phyloP scores from a whole-genome alignment of 2,888 invertebrate species.

The Chirona hameri region DNA sequence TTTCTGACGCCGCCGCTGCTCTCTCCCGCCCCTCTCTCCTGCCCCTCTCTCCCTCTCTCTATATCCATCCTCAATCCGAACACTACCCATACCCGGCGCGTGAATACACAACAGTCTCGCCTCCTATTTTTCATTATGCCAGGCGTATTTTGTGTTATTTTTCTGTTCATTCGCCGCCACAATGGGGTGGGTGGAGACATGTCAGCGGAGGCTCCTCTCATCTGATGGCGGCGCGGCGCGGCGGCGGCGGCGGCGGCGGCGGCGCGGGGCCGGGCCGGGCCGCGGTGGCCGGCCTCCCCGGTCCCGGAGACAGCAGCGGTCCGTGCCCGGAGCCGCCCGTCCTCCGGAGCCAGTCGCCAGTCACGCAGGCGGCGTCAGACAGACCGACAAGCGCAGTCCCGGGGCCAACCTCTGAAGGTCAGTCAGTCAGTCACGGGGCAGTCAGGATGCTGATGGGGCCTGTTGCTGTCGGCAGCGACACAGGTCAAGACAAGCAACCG shows the following conservation, averaged over 20 bases:
- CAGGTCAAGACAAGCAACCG: too few relatives aligned
- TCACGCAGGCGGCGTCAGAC: background rate
- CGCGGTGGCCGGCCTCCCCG: background rate
- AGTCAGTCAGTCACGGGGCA: too few relatives aligned
- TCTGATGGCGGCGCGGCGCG: background rate
- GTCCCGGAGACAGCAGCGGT: background rate
- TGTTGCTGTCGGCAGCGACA: too few relatives aligned
- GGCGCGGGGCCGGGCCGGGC: background rate
- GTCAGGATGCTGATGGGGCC: too few relatives aligned
- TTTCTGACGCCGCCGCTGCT: background rate
- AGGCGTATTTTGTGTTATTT: slow-evolving; percentile 26
- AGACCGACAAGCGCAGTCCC: background rate
- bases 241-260: background rate
- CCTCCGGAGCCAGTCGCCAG: background rate
- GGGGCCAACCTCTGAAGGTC: too few relatives aligned
- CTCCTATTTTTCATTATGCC: slow-evolving; percentile 12
- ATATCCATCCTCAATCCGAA: background rate
- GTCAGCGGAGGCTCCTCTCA: background rate
- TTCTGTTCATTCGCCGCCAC: slow-evolving; percentile 26
- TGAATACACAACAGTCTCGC: slow-evolving; percentile 7
- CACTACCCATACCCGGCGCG: slow-evolving; percentile 45
- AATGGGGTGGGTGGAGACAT: slow-evolving; percentile 9
- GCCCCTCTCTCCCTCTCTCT: background rate
- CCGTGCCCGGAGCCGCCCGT: background rate
- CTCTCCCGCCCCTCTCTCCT: background rate